Base-by-base conservation (phyloP, 2,797 vertebrate species). In the Menidia menidia region DNA sequence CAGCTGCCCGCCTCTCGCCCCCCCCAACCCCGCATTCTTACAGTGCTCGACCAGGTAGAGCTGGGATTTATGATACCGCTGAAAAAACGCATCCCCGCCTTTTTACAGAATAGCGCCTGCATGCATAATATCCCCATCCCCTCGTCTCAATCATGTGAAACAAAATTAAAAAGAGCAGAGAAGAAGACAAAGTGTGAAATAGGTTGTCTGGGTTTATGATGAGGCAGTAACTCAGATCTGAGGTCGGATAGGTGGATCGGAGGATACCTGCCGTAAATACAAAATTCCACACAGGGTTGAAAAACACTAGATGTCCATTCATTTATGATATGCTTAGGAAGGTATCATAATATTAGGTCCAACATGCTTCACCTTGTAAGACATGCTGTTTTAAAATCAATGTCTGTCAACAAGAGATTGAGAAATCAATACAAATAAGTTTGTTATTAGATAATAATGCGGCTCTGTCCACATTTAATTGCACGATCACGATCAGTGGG, bases 11-110 rank as follows among this genome's bases (percentile, higher is more conserved):
- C 25, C 25, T n/a, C n/a, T n/a, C 25, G 25, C 25, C 25, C 25
- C 25, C 25, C 25, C 25, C 25, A 25, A 43, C 55, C 12, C 10
- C 2, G 64, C 73, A 80, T 86, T 64, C 72, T 72, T 78, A 87
- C 77, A 61, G 44, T 58, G 53, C 16, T 65, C 78, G n/a, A 67
- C 67, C 83, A 88, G 87, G 81, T 85, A 79, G 65, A 75, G 55
- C n/a, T 0, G 45, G 60, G 73, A 92, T 90, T 88, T 91, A 93
- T 80, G 81, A 78, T 64, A 48, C 74, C 77, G 67, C 72, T 70
- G 71, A 33, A 85, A 76, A 86, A 78, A 83, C 56, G 59, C 48
- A 84, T 76, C 80, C 62, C 58, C 25, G 25, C 18, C 67, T 68
- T 62, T 86, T 62, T 67, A 18, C 2, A 15, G 65, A 75, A 70